A percentile compares a stretch with the other conserved stretches of the same genome.
Evolutionary conservation across 64 coral and sea anemone genomes (phyloP).

Genomic region (Stylophora pistillata): DNA sequence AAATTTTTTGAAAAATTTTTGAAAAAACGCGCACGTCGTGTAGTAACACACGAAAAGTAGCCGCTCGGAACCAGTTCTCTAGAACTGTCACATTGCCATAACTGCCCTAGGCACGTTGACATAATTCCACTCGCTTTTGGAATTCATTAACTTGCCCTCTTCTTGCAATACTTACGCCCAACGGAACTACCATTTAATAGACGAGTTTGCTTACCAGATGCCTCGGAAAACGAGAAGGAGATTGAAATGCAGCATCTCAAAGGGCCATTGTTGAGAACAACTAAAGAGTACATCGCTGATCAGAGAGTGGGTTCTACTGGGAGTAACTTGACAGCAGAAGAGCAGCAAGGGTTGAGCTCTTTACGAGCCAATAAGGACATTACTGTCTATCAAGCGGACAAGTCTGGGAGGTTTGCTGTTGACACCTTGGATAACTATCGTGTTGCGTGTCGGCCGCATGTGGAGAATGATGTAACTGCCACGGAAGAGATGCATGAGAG

Average conservation of each 20-base stretch:
- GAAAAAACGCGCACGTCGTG: too few relatives aligned
- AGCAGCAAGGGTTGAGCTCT: not conserved
- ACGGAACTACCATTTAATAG: too few relatives aligned
- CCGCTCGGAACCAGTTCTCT: too few relatives aligned
- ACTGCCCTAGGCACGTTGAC: too few relatives aligned
- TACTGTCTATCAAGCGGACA: constrained; percentile 5
- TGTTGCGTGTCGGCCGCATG: not conserved
- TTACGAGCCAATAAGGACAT: not conserved
- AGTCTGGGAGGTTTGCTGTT: constrained; percentile 4
- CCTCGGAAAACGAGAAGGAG: not conserved
- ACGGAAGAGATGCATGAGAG: not conserved
- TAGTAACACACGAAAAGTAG: too few relatives aligned
- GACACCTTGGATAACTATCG: constrained; percentile 8
- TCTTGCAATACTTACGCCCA: too few relatives aligned
- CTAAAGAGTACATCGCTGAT: too few relatives aligned
- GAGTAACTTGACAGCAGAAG: not conserved
- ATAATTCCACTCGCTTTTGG: too few relatives aligned
- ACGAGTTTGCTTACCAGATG: not conserved
- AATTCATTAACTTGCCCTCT: too few relatives aligned
- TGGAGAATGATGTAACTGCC: not conserved
- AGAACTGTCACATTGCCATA: too few relatives aligned
- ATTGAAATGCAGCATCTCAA: constrained; percentile 29
- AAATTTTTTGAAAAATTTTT: too few relatives aligned
- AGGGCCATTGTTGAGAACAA: not conserved
- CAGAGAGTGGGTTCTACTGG: not conserved